Evolutionary conservation across 1,140 invertebrate species (phyloP).

Genomic region (Heliconius melpomene): DNA sequence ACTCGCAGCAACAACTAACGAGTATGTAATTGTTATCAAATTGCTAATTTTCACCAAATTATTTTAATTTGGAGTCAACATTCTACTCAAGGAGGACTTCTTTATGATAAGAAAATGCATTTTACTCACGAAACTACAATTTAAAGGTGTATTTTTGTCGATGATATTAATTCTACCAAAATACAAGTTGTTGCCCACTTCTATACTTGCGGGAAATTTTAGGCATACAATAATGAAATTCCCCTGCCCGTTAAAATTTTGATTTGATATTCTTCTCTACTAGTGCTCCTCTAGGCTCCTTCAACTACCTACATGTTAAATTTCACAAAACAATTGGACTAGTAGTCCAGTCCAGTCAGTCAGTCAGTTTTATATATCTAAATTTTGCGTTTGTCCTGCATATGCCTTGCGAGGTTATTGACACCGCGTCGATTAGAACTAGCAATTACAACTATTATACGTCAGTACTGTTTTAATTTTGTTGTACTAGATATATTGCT

Average conservation of each 20-base stretch:
- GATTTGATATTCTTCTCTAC: no score
- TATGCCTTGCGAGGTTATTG: not conserved
- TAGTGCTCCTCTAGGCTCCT: no score
- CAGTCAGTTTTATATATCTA: not conserved
- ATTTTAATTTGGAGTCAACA: not conserved
- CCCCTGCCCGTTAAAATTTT: no score
- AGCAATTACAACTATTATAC: not conserved
- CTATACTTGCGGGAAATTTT: no score
- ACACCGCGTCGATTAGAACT: not conserved
- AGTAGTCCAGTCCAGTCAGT: no score
- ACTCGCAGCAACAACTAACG: not conserved
- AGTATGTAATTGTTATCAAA: not conserved
- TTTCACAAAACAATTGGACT: no score
- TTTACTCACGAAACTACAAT: not conserved
- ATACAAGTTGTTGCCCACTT: no score
- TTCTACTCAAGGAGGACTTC: not conserved
- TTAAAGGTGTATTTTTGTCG: no score
- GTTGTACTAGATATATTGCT: not conserved
- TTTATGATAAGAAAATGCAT: not conserved
- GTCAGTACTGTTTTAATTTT: not conserved
- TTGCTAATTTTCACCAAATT: not conserved
- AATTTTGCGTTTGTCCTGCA: not conserved
- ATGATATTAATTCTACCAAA: no score
- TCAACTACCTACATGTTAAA: no score
- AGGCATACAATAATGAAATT: no score